Evolutionary conservation across 2,888 invertebrate genomes (phyloP), one percentile per base, ranked within the genome.

Genomic region (Oscheius myriophilus): DNA sequence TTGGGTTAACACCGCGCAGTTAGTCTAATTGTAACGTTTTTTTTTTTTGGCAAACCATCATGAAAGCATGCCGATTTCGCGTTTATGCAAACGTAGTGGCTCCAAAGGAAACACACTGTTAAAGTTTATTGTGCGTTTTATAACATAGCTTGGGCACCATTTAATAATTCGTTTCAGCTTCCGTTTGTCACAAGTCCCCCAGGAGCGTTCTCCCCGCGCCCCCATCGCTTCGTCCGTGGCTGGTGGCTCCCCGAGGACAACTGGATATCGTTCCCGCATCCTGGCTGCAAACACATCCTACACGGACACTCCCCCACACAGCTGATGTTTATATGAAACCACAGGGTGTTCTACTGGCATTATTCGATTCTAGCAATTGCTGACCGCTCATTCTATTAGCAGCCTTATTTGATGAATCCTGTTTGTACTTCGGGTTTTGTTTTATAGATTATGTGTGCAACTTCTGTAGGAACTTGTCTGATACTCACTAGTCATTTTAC

Each of bases 241-340:
- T n/a, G 49, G 49, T 25, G 49, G 46, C 2, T 61, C 61, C 21
- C 61, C 61, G 18, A 25, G 61, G 2, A 46, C 46, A 23, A 18
- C 25, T 46, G 61, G 61, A 26, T 61, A 61, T 39, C 46, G 61
- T 49, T 49, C 46, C 25, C 61, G 61, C 26, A 49, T 61, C n/a
- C 49, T 61, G 42, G 21, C 41, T 18, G 58, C 43, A 14, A 49
- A 11, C 49, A 49, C 18, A 21, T 21, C 18, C 18, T 42, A 58
- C 58, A 21, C 43, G 49, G 49, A 49, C 23, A 21, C 9, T 23
- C 33, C 33, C 33, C 33, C 33, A 33, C 33, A 33, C 9, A 33
- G 33, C 33, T 33, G 33, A 33, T n/a, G n/a, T 33, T 33, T 33
- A 33, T 6, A 33, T 33, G 9, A 33, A 33, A 33, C 33, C 33